Conservation (phyloP, 2,113 vertebrate species). For the Bufo bufo region DNA sequence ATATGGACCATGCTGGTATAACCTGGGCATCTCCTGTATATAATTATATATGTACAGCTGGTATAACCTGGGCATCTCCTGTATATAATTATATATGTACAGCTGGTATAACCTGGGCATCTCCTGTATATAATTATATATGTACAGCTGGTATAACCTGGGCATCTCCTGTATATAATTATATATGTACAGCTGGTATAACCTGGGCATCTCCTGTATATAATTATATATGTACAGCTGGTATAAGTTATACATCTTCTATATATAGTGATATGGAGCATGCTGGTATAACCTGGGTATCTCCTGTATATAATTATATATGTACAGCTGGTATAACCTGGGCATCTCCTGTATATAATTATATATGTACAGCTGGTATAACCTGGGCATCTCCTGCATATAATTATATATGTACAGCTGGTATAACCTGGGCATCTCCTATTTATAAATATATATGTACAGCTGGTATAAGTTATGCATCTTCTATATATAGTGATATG, state of each 20-base stretch:
- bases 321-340: not conserved
- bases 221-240: not conserved
- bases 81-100: slow-evolving; percentile 6
- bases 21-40: not conserved
- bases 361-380: not conserved
- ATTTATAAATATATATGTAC: too few relatives aligned
- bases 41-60: not conserved
- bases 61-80: not conserved
- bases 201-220: not conserved
- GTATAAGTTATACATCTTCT: too few relatives aligned
- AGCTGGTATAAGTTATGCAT: too few relatives aligned
- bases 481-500: too few relatives aligned
- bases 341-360: not conserved
- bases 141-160: not conserved
- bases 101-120: not conserved
- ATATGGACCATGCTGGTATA: too few relatives aligned
- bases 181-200: not conserved
- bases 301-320: not conserved
- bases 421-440: not conserved
- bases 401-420: not conserved
- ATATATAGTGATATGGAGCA: too few relatives aligned
- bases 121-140: not conserved
- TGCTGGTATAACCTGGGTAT: not conserved
- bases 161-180: not conserved
- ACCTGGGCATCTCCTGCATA: not conserved